Evolutionary conservation across 2,888 invertebrate genomes (phyloP).

Genomic region (Encarsia formosa): DNA sequence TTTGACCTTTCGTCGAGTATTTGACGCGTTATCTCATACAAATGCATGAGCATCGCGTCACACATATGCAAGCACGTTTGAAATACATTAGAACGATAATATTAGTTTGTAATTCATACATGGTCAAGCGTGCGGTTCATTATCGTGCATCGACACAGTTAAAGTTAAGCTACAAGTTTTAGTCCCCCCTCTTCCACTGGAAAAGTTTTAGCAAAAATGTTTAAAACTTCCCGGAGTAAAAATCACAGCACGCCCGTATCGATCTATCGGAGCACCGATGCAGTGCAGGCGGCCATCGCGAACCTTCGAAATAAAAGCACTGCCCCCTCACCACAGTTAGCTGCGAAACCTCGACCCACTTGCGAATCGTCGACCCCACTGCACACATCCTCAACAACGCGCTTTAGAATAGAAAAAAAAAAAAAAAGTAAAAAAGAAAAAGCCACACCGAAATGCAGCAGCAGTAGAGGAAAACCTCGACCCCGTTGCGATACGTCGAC

Average conservation of each 20-base stretch:
- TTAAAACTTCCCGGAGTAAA: not conserved
- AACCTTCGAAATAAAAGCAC: not conserved
- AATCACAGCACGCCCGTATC: not conserved
- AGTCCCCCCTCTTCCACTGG: too few relatives aligned
- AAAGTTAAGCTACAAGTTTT: too few relatives aligned
- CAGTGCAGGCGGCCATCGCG: not conserved
- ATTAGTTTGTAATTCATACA: too few relatives aligned
- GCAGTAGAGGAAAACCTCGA: constrained; percentile 18
- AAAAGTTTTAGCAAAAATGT: too few relatives aligned
- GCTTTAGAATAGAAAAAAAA: not conserved
- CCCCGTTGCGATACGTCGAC: constrained; percentile 20
- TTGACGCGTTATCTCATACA: too few relatives aligned
- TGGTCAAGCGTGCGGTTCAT: too few relatives aligned
- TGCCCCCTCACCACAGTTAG: not conserved
- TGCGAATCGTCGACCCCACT: constrained; percentile 11
- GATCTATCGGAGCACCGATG: not conserved
- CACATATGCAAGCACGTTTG: too few relatives aligned
- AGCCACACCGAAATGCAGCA: not conserved
- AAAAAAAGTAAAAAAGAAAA: not conserved
- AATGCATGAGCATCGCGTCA: too few relatives aligned
- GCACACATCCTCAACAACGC: constrained; percentile 2
- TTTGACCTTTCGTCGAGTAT: too few relatives aligned
- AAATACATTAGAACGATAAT: too few relatives aligned
- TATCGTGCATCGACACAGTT: too few relatives aligned
- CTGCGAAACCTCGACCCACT: constrained; percentile 25